Conservation (phyloP, 2,113 vertebrate genomes). For the Narcine bancroftii region DNA sequence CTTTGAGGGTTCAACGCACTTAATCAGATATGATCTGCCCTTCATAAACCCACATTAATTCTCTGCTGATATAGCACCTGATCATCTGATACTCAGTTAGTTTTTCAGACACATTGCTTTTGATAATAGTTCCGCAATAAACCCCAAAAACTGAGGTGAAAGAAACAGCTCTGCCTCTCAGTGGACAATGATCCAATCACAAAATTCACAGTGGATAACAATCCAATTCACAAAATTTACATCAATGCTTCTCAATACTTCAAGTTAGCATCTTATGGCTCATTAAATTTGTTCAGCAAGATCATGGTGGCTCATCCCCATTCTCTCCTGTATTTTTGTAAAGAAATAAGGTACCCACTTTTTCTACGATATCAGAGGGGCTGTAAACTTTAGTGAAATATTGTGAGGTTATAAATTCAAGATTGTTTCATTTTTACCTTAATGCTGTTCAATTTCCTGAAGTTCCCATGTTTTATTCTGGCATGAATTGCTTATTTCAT, state of each 20-base stretch:
- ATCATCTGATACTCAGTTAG: not conserved
- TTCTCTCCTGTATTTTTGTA: not conserved
- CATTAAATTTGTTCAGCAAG: conserved; percentile 26
- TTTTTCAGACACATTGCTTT: not conserved
- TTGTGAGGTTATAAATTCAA: not conserved
- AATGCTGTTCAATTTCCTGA: no score
- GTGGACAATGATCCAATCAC: conserved; percentile 24
- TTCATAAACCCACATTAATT: not conserved
- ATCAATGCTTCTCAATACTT: not conserved
- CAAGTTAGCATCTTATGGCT: not conserved
- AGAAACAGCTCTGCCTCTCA: not conserved
- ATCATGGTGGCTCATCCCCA: not conserved
- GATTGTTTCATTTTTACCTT: not conserved
- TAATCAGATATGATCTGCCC: not conserved
- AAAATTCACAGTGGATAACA: not conserved
- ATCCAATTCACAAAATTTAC: conserved; percentile 2
- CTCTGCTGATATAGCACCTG: not conserved
- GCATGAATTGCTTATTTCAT: not conserved
- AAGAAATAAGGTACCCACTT: not conserved
- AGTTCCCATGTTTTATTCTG: not conserved
- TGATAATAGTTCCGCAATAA: not conserved
- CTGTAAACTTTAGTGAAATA: not conserved
- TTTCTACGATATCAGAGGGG: not conserved
- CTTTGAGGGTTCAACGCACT: not conserved
- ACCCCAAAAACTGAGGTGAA: not conserved